Conservation (phyloP, 2,888 invertebrate genomes). For the Endomychus coccineus region DNA sequence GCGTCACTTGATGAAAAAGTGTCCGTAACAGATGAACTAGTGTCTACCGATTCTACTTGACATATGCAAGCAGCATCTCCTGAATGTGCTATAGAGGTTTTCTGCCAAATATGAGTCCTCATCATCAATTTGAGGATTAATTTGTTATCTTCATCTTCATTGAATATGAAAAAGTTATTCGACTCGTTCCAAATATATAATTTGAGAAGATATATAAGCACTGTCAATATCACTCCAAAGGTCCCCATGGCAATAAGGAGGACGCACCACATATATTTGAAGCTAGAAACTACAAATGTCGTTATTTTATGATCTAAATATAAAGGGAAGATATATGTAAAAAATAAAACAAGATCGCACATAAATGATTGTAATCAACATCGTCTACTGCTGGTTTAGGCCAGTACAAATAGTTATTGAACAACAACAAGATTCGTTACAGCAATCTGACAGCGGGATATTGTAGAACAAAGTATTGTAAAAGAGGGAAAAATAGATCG, state of each 20-base stretch:
- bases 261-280: conserved; percentile 6
- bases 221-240: conserved; percentile 6
- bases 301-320: no score
- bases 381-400: no score
- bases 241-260: conserved; percentile 6
- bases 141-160: conserved; percentile 14
- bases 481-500: no score
- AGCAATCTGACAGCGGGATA: no score
- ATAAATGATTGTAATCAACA: no score
- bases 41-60: conserved; percentile 4
- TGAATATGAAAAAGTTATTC: conserved; percentile 14
- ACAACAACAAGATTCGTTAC: no score
- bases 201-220: conserved; percentile 3
- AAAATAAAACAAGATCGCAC: no score
- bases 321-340: no score
- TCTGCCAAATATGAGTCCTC: conserved; percentile 7
- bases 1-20: no score
- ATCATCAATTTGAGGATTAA: conserved; percentile 9
- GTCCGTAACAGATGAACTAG: conserved; percentile 5
- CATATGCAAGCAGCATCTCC: conserved; percentile 7
- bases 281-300: background rate
- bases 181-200: conserved; percentile 7
- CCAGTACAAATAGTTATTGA: no score
- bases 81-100: background rate
- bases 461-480: no score